A percentile compares a stretch with the other conserved stretches of the same genome.
Conservation (phyloP, 2,888 invertebrate genomes). For the Argyra leucocephala region DNA sequence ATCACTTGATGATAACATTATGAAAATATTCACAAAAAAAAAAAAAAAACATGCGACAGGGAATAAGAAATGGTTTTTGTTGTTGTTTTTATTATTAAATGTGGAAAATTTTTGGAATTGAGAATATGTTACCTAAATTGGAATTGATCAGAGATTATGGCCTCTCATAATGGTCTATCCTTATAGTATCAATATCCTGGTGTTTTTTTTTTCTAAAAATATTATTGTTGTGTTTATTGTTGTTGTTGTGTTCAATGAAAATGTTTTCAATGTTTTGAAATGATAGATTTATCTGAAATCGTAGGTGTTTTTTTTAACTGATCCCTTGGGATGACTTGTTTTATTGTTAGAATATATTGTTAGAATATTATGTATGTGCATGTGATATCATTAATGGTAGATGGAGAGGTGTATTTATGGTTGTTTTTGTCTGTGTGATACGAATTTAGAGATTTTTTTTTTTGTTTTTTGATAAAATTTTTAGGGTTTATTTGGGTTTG, state of each 20-base stretch:
- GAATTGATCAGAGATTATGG: conserved; percentile 6
- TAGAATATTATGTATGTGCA: background rate
- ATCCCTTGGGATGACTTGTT: background rate
- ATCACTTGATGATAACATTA: background rate
- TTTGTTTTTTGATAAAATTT: no score
- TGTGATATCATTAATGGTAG: no score
- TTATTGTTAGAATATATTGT: background rate
- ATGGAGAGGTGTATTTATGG: background rate
- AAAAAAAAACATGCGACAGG: background rate
- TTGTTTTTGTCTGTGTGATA: background rate
- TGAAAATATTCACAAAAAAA: background rate
- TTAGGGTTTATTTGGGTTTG: background rate
- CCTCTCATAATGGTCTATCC: background rate
- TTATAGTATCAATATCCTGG: background rate
- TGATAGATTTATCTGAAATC: conserved; percentile 3
- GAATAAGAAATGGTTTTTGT: background rate
- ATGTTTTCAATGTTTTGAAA: background rate
- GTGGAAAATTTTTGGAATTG: background rate
- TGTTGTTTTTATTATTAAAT: background rate
- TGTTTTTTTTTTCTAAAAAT: background rate
- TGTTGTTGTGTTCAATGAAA: background rate
- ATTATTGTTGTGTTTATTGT: background rate
- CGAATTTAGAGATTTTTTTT: background rate
- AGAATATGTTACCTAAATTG: background rate
- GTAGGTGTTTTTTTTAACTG: background rate